Evolutionary conservation across 2,113 vertebrate genomes (phyloP), one percentile per base, ranked within the genome.

Genomic region (Perognathus longimembris): DNA sequence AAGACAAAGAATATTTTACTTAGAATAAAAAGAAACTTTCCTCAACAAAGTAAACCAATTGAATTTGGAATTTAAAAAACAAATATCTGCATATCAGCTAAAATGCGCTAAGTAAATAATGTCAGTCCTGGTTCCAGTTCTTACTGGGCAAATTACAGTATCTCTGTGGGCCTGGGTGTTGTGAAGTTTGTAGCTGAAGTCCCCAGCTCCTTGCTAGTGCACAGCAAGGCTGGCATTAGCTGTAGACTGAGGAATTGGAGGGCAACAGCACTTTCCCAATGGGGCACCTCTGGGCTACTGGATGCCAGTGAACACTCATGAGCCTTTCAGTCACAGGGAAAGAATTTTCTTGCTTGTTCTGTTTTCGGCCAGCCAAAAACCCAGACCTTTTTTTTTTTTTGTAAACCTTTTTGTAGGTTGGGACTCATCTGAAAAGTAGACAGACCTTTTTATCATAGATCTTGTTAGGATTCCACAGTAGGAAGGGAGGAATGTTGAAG

Each of bases 1-100:
- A 91, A 91, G 82, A 59, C 7, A 90, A 73, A 92, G n/a, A 85
- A 42, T 32, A 10, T 74, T 83, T 91, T 93, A 86, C 40, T 50
- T 87, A 80, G 32, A 80, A 40, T 14, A 57, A 82, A 34, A 34
- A 22, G 66, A 40, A 77, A 36, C 87, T 89, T 42, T 18, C 63
- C 26, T 66, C 67, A 78, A 89, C 73, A 6, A 69, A 63, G 40
- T 69, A n/a, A 61, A 61, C 24, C 21, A 61, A 74, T 64, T 28
- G 83, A 38, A 28, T 78, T 83, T 91, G 22, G 40, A 70, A 59
- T 90, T 78, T 40, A 38, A 90, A 81, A 75, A 73, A 38, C 36
- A 24, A 36, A 70, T 20, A 34, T 20, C 18, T 14, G 28, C 63
- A 28, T 64, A 88, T 59, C 34, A 18, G 18, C 28, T 85, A 30